Evolutionary conservation across 1,140 invertebrate species (phyloP).

Genomic region (Trichonephila inaurata): DNA sequence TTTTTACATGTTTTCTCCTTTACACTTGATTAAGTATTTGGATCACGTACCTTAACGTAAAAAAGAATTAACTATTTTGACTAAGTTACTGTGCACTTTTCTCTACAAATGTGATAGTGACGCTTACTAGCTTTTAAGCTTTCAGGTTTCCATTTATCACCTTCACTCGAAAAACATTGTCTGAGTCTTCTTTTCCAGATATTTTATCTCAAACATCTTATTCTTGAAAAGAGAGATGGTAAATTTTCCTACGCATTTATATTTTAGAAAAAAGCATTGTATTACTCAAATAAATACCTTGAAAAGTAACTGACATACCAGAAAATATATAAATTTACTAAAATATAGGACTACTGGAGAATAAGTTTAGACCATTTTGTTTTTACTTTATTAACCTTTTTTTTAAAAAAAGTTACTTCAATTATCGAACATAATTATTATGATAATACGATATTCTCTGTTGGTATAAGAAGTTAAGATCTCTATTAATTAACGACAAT

Average conservation of each 20-base stretch:
- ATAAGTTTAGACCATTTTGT: no score
- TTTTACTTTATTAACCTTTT: no score
- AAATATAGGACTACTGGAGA: background rate
- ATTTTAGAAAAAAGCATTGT: background rate
- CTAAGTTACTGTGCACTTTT: background rate
- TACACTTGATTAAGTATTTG: background rate
- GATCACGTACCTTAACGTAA: background rate
- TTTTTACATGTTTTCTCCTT: background rate
- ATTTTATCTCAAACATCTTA: background rate
- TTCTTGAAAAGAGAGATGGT: no score
- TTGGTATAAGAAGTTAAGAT: no score
- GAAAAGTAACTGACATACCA: background rate
- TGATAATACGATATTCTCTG: no score
- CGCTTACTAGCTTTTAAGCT: background rate
- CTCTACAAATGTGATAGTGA: background rate
- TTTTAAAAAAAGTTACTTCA: no score
- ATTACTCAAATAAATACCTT: background rate
- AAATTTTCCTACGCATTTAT: background rate
- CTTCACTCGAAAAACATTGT: background rate
- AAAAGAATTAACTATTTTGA: background rate
- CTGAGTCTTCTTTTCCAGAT: background rate
- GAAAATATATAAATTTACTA: background rate
- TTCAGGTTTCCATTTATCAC: background rate
- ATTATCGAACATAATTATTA: no score
- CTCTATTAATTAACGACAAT: no score